Conservation (phyloP, 1,140 invertebrate species). For the Coelopa frigida region DNA sequence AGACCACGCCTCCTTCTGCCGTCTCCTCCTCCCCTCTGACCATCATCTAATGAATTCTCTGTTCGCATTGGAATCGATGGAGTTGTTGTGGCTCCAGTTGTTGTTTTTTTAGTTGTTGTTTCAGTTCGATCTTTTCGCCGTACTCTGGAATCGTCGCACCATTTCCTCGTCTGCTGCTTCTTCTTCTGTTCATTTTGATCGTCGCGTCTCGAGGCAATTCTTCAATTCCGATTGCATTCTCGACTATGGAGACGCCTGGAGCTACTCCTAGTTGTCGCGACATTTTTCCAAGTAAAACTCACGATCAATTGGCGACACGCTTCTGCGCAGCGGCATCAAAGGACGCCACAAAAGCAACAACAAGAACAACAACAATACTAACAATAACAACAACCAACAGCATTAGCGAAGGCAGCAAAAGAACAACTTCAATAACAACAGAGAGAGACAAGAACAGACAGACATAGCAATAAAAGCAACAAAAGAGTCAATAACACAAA, state of each 20-base stretch:
- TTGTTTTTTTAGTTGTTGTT: not conserved
- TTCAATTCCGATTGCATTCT: slow-evolving; percentile 11
- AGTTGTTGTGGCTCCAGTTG: slow-evolving; percentile 1
- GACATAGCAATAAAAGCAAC: not conserved
- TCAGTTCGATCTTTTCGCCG: not conserved
- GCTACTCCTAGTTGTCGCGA: slow-evolving; percentile 13
- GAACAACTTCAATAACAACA: not conserved
- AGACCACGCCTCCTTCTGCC: not conserved
- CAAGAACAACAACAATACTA: slow-evolving; percentile 11
- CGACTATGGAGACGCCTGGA: not conserved
- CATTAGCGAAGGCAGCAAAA: not conserved
- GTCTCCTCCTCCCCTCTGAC: not conserved
- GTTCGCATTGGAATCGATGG: not conserved
- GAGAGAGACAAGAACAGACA: not conserved
- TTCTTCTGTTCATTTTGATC: too few species aligned
- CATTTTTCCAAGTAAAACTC: slow-evolving; percentile 44
- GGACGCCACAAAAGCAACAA: not conserved
- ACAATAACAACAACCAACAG: slow-evolving; percentile 1
- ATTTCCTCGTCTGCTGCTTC: too few species aligned
- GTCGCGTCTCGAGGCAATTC: slow-evolving; percentile 8
- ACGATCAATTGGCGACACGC: slow-evolving; percentile 45
- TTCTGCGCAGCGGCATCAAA: slow-evolving; percentile 28
- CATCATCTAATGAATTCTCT: not conserved
- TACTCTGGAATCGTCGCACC: not conserved
- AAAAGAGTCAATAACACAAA: slow-evolving; percentile 1